Base-by-base conservation (phyloP, 2,888 invertebrate species). In the Callyntrura sp. region DNA sequence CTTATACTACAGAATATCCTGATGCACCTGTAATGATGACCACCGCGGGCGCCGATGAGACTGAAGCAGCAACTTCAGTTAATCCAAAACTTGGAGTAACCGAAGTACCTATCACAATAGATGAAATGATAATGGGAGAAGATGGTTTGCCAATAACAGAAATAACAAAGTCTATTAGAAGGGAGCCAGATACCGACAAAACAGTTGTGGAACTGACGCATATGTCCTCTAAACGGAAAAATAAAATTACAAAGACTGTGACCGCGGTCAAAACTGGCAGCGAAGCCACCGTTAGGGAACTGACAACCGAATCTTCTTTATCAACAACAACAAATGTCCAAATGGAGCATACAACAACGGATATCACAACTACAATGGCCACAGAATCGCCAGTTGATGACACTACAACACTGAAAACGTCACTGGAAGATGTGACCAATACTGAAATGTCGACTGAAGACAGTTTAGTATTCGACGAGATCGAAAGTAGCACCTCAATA, bases 131-230 rank as follows among this genome's bases (percentile, higher is more conserved):
- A 11, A 57, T 57, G 76, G 60, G 48, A 48, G 45, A 78, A 25
- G 25, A 78, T 28, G 60, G 57, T 14, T 60, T 20, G n/a, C 85
- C 88, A 3, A n/a, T 83, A 5, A 88, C 88, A 3, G 88, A 88
- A 60, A 88, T 73, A 6, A 88, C 88, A 2, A 82, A 88, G 14
- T 83, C 88, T 4, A 17, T 88, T 0, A 82, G 88, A 35, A 70
- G 83, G n/a, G 83, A 83, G 9, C 88, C 88, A 1, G 88, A 88
- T 20, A 70, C 73, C 8, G 88, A 88, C 25, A 82, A 83, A 60
- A 88, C 88, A 0, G 78, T 88, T 45, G 88, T 88, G 17, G 62
- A 83, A 20, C 20, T 88, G 9, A 23, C 35, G 2, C 51, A 28
- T 14, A 73, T 83, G 78, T 28, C 28, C 5, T 76, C 76, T 14